Evolutionary conservation across 2,113 vertebrate species (phyloP).

Genomic region (Setophaga coronata): DNA sequence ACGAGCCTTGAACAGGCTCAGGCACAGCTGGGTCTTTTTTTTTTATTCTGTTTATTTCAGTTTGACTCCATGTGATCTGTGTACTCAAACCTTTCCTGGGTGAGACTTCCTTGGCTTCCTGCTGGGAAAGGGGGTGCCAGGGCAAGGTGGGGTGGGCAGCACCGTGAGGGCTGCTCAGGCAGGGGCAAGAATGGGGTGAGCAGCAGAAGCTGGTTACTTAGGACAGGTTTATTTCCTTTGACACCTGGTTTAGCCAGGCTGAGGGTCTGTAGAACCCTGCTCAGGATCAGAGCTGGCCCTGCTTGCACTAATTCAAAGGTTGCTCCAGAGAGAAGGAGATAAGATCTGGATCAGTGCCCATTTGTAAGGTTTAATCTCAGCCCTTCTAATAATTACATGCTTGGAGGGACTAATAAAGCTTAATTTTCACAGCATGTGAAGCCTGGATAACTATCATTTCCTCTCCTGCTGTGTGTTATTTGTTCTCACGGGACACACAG

Average conservation of each 20-base stretch:
- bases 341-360: conserved; percentile 7
- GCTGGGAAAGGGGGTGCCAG: neutral
- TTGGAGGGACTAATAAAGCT: conserved; percentile 1
- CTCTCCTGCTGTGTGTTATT: neutral
- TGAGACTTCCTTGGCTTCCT: neutral
- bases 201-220: neutral
- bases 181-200: neutral
- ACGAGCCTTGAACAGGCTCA: conserved; percentile 36
- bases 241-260: neutral
- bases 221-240: neutral
- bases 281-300: neutral
- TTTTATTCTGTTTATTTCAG: conserved; percentile 20
- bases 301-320: neutral
- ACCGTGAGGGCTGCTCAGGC: accelerated
- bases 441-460: neutral
- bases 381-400: neutral
- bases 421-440: neutral
- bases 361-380: neutral
- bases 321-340: neutral
- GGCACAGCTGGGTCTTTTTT: neutral
- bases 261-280: neutral
- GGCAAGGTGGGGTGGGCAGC: neutral
- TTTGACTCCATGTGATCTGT: conserved; percentile 23
- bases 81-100: neutral
- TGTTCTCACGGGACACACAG: neutral